A percentile compares a stretch with the other conserved stretches of the same genome.
Conservation (phyloP, 2,888 invertebrate species). For the Lepetodrilus schrolli region DNA sequence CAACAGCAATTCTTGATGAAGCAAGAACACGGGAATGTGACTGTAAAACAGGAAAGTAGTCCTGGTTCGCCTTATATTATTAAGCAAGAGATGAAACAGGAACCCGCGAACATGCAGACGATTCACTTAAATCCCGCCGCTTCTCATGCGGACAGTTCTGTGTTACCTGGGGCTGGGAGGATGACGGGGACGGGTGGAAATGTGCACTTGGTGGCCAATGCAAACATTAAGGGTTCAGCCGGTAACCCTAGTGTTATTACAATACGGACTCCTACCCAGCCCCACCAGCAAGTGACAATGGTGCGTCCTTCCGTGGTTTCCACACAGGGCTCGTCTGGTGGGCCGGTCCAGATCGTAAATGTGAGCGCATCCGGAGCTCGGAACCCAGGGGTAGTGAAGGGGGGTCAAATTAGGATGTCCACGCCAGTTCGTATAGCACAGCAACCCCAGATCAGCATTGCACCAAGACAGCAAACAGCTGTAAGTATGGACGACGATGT, state of each 20-base stretch:
- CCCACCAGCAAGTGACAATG: conserved; percentile 54
- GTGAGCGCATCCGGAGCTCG: conserved; percentile 43
- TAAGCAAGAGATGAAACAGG: conserved; percentile 25
- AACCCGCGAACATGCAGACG: background rate
- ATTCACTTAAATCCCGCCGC: conserved; percentile 11
- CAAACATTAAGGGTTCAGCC: conserved; percentile 36
- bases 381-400: conserved; percentile 18
- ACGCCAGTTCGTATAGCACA: conserved; percentile 41
- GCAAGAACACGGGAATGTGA: conserved; percentile 43
- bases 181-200: conserved; percentile 17
- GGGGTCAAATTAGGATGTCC: conserved; percentile 15
- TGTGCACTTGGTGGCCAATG: conserved; percentile 52
- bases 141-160: conserved; percentile 9
- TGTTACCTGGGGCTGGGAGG: conserved; percentile 22
- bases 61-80: conserved; percentile 23
- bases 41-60: conserved; percentile 36
- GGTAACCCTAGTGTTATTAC: conserved; percentile 62
- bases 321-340: conserved; percentile 49
- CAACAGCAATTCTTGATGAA: conserved; percentile 45
- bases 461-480: conserved; percentile 58
- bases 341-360: conserved; percentile 56
- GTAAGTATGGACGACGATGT: conserved; percentile 1
- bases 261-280: conserved; percentile 57
- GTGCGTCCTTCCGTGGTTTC: conserved; percentile 60
- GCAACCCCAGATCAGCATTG: conserved; percentile 63